phyloP scores from a whole-genome alignment of 2,113 vertebrate genomes.

The Pygoscelis adeliae region DNA sequence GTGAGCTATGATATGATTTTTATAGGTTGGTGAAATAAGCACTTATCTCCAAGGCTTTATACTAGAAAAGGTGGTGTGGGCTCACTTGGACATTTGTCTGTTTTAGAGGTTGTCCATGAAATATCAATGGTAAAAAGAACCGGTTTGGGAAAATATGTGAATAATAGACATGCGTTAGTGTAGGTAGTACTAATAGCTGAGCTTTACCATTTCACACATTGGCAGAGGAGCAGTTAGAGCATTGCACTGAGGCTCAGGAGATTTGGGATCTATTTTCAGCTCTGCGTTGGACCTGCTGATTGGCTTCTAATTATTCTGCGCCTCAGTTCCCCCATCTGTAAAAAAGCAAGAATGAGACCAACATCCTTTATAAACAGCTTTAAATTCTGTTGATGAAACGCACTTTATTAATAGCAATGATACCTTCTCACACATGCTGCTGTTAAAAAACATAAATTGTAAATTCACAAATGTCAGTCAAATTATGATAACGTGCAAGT shows the following conservation, averaged over 20 bases:
- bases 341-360: neutral
- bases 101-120: neutral
- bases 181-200: neutral
- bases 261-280: conserved; percentile 42
- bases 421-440: neutral
- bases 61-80: neutral
- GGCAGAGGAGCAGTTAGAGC: neutral
- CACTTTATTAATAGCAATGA: conserved; percentile 4
- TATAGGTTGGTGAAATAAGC: neutral
- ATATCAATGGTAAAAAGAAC: neutral
- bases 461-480: neutral
- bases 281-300: neutral
- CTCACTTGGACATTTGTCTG: neutral
- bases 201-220: neutral
- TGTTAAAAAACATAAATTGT: neutral
- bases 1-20: neutral
- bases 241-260: neutral
- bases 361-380: conserved; percentile 15
- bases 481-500: neutral
- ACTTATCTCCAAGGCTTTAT: neutral
- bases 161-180: neutral
- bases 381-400: neutral
- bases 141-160: neutral
- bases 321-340: conserved; percentile 10
- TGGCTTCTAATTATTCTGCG: conserved; percentile 24